Evolutionary conservation across 2,888 invertebrate species (phyloP), one percentile per base, ranked within the genome.

Genomic region (Hipparchia sbordonii): DNA sequence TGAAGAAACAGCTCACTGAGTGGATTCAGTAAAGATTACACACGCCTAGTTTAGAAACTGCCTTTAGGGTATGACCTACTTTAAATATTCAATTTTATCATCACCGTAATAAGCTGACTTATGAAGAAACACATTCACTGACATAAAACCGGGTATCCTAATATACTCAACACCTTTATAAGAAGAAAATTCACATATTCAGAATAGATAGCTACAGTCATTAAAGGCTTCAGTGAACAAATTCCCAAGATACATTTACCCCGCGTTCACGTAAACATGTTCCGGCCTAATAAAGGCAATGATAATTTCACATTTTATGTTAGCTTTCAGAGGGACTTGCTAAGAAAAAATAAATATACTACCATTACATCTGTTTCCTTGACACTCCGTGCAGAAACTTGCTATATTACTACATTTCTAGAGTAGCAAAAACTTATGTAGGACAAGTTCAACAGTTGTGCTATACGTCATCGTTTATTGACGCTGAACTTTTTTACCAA

Each of bases 271-370:
- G 56, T 56, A 56, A 56, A 56, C 56, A 56, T 13, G 56, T 56
- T 56, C n/a, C 7, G 56, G 6, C 13, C 56, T 56, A 56, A 56
- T 13, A 56, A 56, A 56, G 56, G 56, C 13, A 56, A 56, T 56
- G 56, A 56, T 56, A 56, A 56, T 56, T 56, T 56, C 56, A 56
- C 56, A 13, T 13, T 56, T 56, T 56, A 56, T 56, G 56, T 56
- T 56, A 56, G 56, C 56, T n/a, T 56, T 13, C n/a, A 13, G n/a
- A 13, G 56, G 56, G 56, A 13, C 56, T 56, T 56, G 13, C 56
- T 13, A 56, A 56, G 56, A 7, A 54, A n/a, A 13, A 2, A 56
- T 2, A 56, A 56, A 54, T 13, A 54, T 54, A 54, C 1, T 4
- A 39, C 39, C 7, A 56, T 13, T 56, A 56, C 13, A 56, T 54